Evolutionary conservation across 1,140 invertebrate species (phyloP).

Genomic region (Pseudomyrmex pallidus): DNA sequence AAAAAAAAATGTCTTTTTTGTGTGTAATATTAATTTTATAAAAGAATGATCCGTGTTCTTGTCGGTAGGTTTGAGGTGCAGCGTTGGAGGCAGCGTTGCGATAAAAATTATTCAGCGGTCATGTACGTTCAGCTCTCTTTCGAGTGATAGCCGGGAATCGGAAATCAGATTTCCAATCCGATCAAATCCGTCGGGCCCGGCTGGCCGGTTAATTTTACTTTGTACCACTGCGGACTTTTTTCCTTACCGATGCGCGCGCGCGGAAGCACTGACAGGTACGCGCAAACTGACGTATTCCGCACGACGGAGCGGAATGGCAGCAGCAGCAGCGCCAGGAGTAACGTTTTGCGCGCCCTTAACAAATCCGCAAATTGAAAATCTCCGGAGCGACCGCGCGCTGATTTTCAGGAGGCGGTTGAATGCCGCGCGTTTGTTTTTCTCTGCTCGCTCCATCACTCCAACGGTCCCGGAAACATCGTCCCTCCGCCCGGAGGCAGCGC

Average conservation of each 20-base stretch:
- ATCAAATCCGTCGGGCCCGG: slow-evolving; percentile 59
- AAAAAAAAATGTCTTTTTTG: too few species aligned
- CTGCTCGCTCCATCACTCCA: slow-evolving; percentile 5
- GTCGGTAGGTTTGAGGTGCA: too few species aligned
- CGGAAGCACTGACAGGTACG: slow-evolving; percentile 50
- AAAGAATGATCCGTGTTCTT: neutral
- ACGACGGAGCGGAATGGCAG: slow-evolving; percentile 61
- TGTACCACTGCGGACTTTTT: slow-evolving; percentile 25
- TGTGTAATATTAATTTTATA: neutral
- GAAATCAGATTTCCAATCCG: slow-evolving; percentile 60
- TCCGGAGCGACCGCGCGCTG: slow-evolving; percentile 39
- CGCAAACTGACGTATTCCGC: slow-evolving; percentile 64
- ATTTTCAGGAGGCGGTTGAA: slow-evolving; percentile 60
- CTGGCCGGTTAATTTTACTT: slow-evolving; percentile 64
- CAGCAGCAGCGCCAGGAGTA: slow-evolving; percentile 25
- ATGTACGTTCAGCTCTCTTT: neutral
- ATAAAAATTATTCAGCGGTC: slow-evolving; percentile 47
- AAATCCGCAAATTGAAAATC: slow-evolving; percentile 72
- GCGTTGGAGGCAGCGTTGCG: slow-evolving; percentile 37
- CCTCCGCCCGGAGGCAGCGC: slow-evolving; percentile 41
- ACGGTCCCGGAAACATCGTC: slow-evolving; percentile 7
- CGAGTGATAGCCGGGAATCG: slow-evolving; percentile 26
- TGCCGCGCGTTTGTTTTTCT: slow-evolving; percentile 67
- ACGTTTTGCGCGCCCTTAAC: slow-evolving; percentile 66
- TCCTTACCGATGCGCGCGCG: slow-evolving; percentile 52